Base-by-base conservation (phyloP, 2,888 invertebrate species). In the Eupithecia exiguata region DNA sequence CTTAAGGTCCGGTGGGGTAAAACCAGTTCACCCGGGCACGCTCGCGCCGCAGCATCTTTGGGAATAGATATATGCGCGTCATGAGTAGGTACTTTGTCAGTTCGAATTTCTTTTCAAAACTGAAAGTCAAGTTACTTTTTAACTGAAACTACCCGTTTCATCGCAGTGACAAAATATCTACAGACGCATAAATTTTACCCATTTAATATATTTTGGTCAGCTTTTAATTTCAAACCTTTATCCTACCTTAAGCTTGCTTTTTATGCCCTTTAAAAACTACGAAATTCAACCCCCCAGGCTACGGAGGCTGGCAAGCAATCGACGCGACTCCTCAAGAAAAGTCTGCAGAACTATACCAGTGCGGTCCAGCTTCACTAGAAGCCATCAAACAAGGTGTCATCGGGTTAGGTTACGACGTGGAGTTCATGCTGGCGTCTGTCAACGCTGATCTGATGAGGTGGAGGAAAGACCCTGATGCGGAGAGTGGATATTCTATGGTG, bases 241-340 rank as follows among this genome's bases (percentile, higher is more conserved):
- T 30, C 1, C 30, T 30, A 30, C 1, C 4, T 30, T 3, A 30
- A 30, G 30, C 30, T 30, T 3, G 30, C 30, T 30, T 30, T 30
- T 30, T 30, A 30, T 30, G 30, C 30, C 30, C 30, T 30, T 30
- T 30, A 30, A 14, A 61, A 6, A 16, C 25, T 5, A 25, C 12
- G n/a, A 21, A 25, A 65, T 65, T 0, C 21, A 36, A 10, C n/a
- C 14, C 10, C 25, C 9, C 40, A 95, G 96, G 97, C 16, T 97
- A 97, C 85, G 97, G 97, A 0, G 98, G 98, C n/a, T 98, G 98
- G 98, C 98, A 98, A 91, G 97, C 97, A 0, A 95, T 98, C 66
- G 98, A 98, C 85, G 96, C 97, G 0, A 98, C 98, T 0, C 98
- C 98, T 0, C 98, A 98, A 87, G 97, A 98, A 88, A 95, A 95